Base-by-base conservation (phyloP, 2,113 vertebrate genomes). In the Apodemus speciosus region DNA sequence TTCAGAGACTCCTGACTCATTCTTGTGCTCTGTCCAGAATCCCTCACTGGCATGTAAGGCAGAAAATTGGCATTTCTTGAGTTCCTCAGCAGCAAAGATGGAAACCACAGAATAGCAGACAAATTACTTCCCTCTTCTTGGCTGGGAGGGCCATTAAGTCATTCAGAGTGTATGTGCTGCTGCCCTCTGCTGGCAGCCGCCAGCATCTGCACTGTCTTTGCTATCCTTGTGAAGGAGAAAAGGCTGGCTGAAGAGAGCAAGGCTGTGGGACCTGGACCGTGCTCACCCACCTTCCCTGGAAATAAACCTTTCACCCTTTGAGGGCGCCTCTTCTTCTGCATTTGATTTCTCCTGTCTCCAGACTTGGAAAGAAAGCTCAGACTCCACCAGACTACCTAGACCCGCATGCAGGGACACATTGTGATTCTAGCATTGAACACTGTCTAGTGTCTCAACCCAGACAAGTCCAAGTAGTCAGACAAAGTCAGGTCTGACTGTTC, bases 171-270 rank as follows among this genome's bases (percentile, higher is more conserved):
- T 53, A 60, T 85, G 87, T 86, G 38, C 89, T 96, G 89, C 95
- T 94, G 95, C 97, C 96, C 95, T 85, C 95, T 97, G 88, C 95
- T 92, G 97, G 94, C 71, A 81, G n/a, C 71, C 75, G 51, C 1
- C 0, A 9, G 11, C 23, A 76, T 46, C 13, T 60, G 51, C 4
- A 21, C 9, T 58, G 85, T 58, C 46, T 56, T 51, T 43, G 46
- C 75, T 46, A 30, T 8, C 73, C 60, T 75, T 5, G 40, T 8
- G 14, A 64, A 84, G 64, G 21, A 53, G 38, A 73, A 96, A 81
- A 23, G 49, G 49, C 43, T 51, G 18, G 25, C 35, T 6, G 30
- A 6, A 75, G 72, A 9, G 71, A 75, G 84, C 21, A 32, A 43
- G 25, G n/a, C n/a, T 8, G 38, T 58, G 3, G 14, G 49, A 56